Evolutionary conservation across 2,888 invertebrate species (phyloP).

Genomic region (Aphrophora alni): DNA sequence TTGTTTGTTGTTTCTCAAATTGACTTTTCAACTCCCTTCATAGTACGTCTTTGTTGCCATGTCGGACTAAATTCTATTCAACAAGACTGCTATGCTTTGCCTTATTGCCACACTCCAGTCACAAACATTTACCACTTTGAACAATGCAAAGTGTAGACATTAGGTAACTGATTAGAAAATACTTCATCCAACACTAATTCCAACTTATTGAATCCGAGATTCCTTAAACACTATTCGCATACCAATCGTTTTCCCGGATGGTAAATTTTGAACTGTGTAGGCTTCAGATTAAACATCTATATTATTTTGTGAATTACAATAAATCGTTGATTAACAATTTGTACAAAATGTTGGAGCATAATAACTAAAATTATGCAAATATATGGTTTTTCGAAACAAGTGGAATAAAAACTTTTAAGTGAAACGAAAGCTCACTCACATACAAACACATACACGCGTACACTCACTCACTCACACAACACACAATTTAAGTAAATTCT

Average conservation of each 20-base stretch:
- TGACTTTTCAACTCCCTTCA: conserved; percentile 29
- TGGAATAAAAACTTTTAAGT: no score
- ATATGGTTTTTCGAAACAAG: no score
- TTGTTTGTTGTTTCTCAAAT: conserved; percentile 33
- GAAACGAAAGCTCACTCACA: no score
- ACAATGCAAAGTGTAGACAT: not conserved
- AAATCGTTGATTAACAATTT: no score
- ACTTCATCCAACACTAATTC: not conserved
- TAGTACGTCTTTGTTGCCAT: not conserved
- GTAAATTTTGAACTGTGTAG: not conserved
- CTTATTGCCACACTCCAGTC: not conserved
- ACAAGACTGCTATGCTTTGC: not conserved
- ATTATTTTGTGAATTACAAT: no score
- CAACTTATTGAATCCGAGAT: not conserved
- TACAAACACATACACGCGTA: no score
- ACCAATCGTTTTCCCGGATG: not conserved
- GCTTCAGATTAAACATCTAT: no score
- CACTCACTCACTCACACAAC: no score
- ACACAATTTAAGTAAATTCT: no score
- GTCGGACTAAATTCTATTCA: not conserved
- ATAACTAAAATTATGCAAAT: no score
- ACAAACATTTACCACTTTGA: not conserved
- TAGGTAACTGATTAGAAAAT: not conserved
- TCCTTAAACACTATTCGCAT: not conserved
- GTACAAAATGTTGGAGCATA: no score